These are phyloP conservation scores for Sceloporus tristichus DNA, from an alignment of 2,113 vertebrate genomes.

Conservation along the genomic window DNA sequence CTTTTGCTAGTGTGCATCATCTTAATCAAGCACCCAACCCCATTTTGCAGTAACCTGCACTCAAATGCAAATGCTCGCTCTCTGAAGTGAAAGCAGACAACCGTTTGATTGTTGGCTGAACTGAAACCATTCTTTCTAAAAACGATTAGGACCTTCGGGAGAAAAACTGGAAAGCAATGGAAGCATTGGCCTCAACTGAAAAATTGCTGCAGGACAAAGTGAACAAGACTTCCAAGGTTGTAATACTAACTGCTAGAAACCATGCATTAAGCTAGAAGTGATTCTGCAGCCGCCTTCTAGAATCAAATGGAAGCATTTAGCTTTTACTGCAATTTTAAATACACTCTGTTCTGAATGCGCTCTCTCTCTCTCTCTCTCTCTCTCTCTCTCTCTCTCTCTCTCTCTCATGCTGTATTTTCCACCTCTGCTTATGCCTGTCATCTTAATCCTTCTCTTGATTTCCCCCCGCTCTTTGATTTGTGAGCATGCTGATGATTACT, in stretches of 20 bases:
- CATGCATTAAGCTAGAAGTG: slow-evolving; percentile 83
- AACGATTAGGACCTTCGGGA: slow-evolving; percentile 99
- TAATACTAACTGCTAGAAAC: slow-evolving; percentile 85
- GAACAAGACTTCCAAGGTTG: slow-evolving; percentile 99
- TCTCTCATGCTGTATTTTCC: slow-evolving; percentile 48
- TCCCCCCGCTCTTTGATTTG: slow-evolving; percentile 49
- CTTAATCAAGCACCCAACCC: slow-evolving; percentile 59
- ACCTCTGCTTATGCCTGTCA: slow-evolving; percentile 73
- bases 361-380: slow-evolving; percentile 47
- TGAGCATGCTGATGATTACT: slow-evolving; percentile 62
- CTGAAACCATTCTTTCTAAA: slow-evolving; percentile 99
- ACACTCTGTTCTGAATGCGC: slow-evolving; percentile 65
- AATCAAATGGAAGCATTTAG: slow-evolving; percentile 73
- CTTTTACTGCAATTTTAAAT: slow-evolving; percentile 82
- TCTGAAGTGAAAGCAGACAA: slow-evolving; percentile 74
- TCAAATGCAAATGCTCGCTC: slow-evolving; percentile 77
- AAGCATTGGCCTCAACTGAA: slow-evolving; percentile 99
- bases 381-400: slow-evolving; percentile 55
- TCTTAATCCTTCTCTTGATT: slow-evolving; percentile 54
- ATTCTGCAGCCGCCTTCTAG: slow-evolving; percentile 85
- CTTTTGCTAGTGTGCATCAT: slow-evolving; percentile 61
- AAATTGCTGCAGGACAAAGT: slow-evolving; percentile 99
- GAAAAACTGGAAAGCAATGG: slow-evolving; percentile 99
- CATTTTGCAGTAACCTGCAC: slow-evolving; percentile 78
- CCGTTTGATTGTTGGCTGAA: slow-evolving; percentile 83